Conservation (phyloP, 2,888 invertebrate species). For the Acronicta psi region DNA sequence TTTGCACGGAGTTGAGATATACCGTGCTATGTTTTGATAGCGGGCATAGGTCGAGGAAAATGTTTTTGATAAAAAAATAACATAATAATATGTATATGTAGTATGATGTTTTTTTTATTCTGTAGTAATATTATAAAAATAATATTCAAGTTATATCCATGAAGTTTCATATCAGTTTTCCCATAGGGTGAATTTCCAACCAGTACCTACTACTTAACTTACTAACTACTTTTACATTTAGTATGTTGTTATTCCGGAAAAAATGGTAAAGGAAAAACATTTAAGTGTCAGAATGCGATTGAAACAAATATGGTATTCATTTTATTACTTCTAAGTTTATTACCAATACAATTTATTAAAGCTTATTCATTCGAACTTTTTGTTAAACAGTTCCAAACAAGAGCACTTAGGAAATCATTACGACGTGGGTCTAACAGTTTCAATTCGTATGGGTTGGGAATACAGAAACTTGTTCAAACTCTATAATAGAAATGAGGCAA, state of each 20-base stretch:
- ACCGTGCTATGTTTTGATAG: constrained; percentile 30
- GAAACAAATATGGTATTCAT: neutral
- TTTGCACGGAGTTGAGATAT: constrained; percentile 34
- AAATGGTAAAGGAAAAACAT: too few species aligned
- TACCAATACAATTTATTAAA: constrained; percentile 8
- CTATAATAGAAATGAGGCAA: constrained; percentile 36
- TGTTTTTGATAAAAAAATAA: too few species aligned
- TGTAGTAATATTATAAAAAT: too few species aligned
- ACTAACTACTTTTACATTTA: too few species aligned
- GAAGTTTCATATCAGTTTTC: too few species aligned
- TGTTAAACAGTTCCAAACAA: constrained; percentile 31
- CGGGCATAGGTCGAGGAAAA: too few species aligned
- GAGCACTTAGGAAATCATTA: constrained; percentile 45
- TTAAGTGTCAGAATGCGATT: neutral
- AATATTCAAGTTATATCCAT: too few species aligned
- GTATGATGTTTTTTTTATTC: too few species aligned
- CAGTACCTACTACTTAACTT: too few species aligned
- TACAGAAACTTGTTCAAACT: constrained; percentile 29
- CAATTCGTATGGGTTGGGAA: constrained; percentile 26
- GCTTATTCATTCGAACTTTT: constrained; percentile 24
- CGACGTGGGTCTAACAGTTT: constrained; percentile 17
- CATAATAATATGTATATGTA: too few species aligned
- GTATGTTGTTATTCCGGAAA: too few species aligned
- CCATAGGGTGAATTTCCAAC: too few species aligned
- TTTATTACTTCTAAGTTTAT: constrained; percentile 12